Evolutionary conservation across 2,888 invertebrate genomes (phyloP).

Genomic region (Fragum fragum): DNA sequence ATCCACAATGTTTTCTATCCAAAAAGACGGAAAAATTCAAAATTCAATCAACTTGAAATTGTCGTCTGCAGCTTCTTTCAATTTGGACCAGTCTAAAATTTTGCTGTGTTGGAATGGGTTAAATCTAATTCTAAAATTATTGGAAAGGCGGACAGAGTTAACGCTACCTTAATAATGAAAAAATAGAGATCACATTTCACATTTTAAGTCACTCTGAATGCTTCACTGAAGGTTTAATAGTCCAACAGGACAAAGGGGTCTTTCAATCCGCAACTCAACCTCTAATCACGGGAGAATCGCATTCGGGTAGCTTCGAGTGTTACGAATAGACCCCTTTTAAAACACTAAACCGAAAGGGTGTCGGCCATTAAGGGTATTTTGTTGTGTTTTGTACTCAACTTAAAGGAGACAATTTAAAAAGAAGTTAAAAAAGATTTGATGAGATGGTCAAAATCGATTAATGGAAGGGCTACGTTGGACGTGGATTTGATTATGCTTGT

Average conservation of each 20-base stretch:
- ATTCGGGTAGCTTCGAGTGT: conserved; percentile 17
- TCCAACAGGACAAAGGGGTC: conserved; percentile 29
- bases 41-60: no score
- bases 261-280: conserved; percentile 21
- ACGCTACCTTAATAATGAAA: conserved; percentile 56
- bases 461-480: neutral
- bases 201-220: conserved; percentile 37
- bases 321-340: no score
- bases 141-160: conserved; percentile 52
- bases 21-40: no score
- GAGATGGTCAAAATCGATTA: neutral
- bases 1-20: no score
- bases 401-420: conserved; percentile 1
- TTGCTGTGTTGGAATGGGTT: no score
- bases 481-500: conserved; percentile 10
- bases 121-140: no score
- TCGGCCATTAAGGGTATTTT: neutral
- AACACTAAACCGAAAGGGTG: no score
- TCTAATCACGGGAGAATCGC: conserved; percentile 13
- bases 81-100: no score
- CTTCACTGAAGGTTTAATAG: conserved; percentile 33
- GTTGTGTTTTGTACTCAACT: neutral
- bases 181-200: conserved; percentile 49
- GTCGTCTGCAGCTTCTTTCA: no score
- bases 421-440: neutral